Conservation (phyloP, 2,113 vertebrate species). For the Dascyllus trimaculatus region DNA sequence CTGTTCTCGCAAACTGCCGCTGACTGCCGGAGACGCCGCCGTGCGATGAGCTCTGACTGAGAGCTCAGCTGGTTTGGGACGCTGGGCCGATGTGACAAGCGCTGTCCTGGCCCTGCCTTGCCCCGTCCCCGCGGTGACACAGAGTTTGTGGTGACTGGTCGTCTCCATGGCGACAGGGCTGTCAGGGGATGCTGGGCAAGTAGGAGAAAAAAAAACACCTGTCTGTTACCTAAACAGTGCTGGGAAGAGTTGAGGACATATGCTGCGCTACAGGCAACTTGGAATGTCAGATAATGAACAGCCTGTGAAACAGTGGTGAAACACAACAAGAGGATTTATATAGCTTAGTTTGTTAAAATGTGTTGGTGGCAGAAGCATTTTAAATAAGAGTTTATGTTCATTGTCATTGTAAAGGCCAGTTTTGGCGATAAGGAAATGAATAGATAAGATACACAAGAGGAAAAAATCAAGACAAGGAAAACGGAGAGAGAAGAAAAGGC, state of each 20-base stretch:
- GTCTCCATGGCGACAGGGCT: slow-evolving; percentile 53
- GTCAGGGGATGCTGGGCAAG: slow-evolving; percentile 34
- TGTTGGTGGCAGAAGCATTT: not conserved
- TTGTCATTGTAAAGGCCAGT: no score
- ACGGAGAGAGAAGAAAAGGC: no score
- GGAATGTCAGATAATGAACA: not conserved
- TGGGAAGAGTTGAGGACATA: slow-evolving; percentile 2
- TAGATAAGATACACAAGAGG: no score
- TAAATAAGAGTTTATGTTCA: not conserved
- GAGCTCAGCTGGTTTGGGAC: slow-evolving; percentile 50
- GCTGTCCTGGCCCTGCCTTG: slow-evolving; percentile 63
- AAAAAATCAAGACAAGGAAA: no score
- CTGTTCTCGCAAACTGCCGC: slow-evolving; percentile 62
- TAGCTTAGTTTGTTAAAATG: not conserved
- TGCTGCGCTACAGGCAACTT: not conserved
- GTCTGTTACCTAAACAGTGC: slow-evolving; percentile 53
- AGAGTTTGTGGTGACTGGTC: slow-evolving; percentile 41
- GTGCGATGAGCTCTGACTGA: slow-evolving; percentile 74
- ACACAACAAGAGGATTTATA: not conserved
- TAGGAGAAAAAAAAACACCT: slow-evolving; percentile 46
- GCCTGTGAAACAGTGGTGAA: not conserved
- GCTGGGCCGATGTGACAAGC: slow-evolving; percentile 73
- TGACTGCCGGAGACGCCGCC: slow-evolving; percentile 69
- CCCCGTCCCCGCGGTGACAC: slow-evolving; percentile 60
- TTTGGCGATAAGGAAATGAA: no score